phyloP scores from a whole-genome alignment of 2,797 vertebrate species.

The Halcyon chelicuti region DNA sequence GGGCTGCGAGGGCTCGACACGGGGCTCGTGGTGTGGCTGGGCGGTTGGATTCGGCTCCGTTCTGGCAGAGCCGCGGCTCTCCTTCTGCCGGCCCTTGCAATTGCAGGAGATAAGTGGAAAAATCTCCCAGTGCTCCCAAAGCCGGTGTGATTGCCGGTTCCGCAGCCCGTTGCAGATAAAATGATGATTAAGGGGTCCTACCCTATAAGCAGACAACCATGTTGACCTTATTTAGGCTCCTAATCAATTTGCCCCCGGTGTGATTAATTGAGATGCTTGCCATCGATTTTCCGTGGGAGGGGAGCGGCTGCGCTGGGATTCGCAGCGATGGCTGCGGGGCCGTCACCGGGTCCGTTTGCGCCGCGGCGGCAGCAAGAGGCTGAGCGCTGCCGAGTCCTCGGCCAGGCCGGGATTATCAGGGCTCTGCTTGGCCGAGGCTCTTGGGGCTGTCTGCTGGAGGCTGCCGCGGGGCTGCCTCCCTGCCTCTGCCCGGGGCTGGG shows the following conservation, averaged over 20 bases:
- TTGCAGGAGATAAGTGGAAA: background rate
- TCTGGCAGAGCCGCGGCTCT: background rate
- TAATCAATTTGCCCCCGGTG: slow-evolving; percentile 83
- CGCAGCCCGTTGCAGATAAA: slow-evolving; percentile 77
- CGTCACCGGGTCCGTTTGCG: background rate
- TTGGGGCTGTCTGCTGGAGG: background rate
- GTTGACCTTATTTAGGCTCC: slow-evolving; percentile 87
- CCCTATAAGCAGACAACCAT: slow-evolving; percentile 87
- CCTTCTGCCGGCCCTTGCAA: background rate
- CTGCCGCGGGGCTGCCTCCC: background rate
- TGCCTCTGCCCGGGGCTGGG: background rate
- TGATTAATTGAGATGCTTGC: slow-evolving; percentile 87
- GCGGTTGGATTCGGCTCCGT: background rate
- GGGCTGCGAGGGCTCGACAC: background rate
- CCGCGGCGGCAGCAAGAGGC: accelerated
- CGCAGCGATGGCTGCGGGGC: background rate
- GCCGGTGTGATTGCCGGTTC: background rate
- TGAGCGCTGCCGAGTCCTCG: background rate
- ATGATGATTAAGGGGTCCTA: slow-evolving; percentile 87
- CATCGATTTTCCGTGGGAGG: slow-evolving; percentile 79
- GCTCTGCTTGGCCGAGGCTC: accelerated
- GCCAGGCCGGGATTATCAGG: background rate
- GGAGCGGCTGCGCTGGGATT: background rate
- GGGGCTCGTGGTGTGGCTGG: background rate
- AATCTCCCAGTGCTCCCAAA: background rate